Base-by-base conservation (phyloP, 2,797 vertebrate species). In the Muraenolepis orangiensis region DNA sequence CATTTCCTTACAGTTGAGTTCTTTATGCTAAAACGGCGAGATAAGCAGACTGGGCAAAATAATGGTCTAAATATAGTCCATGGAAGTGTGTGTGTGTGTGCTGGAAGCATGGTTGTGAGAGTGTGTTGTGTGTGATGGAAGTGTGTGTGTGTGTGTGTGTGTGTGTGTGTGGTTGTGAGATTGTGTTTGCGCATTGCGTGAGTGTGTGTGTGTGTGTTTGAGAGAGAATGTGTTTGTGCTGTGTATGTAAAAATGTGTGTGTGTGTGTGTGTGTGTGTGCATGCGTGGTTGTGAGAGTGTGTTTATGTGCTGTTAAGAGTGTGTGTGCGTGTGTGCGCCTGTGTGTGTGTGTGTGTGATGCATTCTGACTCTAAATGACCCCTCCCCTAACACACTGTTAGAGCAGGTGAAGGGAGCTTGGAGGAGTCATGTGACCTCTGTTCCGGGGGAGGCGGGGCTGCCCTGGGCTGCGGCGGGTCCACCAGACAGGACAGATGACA, bases 111-210 rank as follows among this genome's bases (percentile, higher is more conserved):
- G n/a, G n/a, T n/a, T 38, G 36, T 38, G 8, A 7, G 36, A 7
- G 8, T 11, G 8, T 38, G n/a, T n/a, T n/a, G n/a, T n/a, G n/a
- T n/a, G n/a, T n/a, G n/a, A n/a, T n/a, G n/a, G n/a, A n/a, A n/a
- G 36, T 38, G 73, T 78, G 67, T 7, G 12, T 76, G 30, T 68
- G 66, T 72, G 80, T 69, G n/a, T 75, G 75, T 66, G 29, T 68
- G 75, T n/a, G 20, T 72, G 51, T 18, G 26, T 73, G 34, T 66
- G 61, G 3, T 3, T 34, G 32, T 34, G 32, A 4, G 32, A 4
- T 3, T 34, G 32, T 34, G 8, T 38, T 1, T 11, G 4, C 12
- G 4, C 12, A 10, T 38, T 6, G n/a, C n/a, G n/a, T n/a, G n/a
- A n/a, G n/a, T n/a, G n/a, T n/a, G 32, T 34, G 32, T 34, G 32